Conservation (phyloP, 2,797 vertebrate genomes). For the Thripadectes ignobilis region DNA sequence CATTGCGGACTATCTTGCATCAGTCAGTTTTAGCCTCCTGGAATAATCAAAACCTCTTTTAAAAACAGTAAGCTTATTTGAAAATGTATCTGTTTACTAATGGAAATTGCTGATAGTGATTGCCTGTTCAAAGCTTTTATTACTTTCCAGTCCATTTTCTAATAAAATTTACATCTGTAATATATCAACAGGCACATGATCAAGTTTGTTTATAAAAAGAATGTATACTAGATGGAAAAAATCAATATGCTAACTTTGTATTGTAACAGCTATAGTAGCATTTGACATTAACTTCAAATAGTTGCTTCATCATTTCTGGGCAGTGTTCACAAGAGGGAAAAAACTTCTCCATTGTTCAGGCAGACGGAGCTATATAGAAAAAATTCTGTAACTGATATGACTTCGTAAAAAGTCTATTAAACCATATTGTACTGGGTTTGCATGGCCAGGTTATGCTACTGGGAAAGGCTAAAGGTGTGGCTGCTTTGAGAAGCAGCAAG, state of each 20-base stretch:
- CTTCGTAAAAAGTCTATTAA: neutral
- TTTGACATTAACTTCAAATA: neutral
- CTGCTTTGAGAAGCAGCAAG: neutral
- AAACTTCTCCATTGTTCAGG: neutral
- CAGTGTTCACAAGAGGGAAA: neutral
- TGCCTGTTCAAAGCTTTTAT: neutral
- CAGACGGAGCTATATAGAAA: neutral
- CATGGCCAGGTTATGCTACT: neutral
- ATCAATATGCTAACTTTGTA: neutral
- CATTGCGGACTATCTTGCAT: neutral
- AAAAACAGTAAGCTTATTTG: neutral
- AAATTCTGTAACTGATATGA: neutral
- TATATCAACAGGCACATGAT: slow-evolving; percentile 9
- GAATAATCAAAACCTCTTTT: slow-evolving; percentile 24
- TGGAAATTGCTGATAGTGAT: slow-evolving; percentile 4
- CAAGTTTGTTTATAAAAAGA: slow-evolving; percentile 20
- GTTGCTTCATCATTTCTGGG: neutral
- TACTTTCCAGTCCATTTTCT: slow-evolving; percentile 20
- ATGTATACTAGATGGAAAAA: neutral
- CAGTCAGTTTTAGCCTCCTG: neutral
- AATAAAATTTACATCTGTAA: slow-evolving; percentile 31
- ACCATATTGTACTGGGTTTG: neutral
- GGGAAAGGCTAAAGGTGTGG: accelerated
- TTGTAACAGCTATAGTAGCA: neutral
- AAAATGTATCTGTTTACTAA: slow-evolving; percentile 14